Evolutionary conservation across 1,140 invertebrate species (phyloP), one percentile per base, ranked within the genome.

Genomic region (Rhyacophila brunnea): DNA sequence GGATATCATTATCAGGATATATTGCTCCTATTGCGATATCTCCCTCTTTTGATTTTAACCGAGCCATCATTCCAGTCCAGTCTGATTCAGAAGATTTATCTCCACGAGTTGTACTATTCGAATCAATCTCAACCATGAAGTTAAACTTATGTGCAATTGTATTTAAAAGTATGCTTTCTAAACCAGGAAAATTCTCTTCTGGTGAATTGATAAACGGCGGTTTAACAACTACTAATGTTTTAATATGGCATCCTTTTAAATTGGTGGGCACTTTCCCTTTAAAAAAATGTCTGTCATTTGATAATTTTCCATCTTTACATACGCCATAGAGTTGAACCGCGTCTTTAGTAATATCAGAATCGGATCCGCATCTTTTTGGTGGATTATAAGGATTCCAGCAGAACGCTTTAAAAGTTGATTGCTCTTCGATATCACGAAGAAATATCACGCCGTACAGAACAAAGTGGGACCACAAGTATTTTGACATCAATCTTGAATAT

Each of bases 1-100:
- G 72, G 3, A 81, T 74, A 57, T 80, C 77, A 56, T 78, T 77
- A 65, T 83, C 80, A 14, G 81, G 80, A 68, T 75, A 82, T 54
- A 75, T 80, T 23, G 77, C 81, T 1, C 81, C 81, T 9, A 81
- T 57, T 4, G 80, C 62, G 2, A 83, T 71, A 17, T 81, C 71
- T 2, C 75, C 80, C 53, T 72, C 69, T 47, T 72, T 74, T 0
- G 67, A 58, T 9, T 61, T 51, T 0, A 83, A 38, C 9, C 71
- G 60, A 1, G 68, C 71, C 32, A 82, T 65, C n/a, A 75, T 68
- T 0, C 78, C 80, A 19, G 70, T 69, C 81, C 80, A 83, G 2
- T 55, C 36, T 11, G 68, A 68, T 44, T 61, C 48, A 19, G 67
- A 52, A 14, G 67, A 20, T 62, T 72, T 66, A 40, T 80, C 77